Percentiles rank a stretch among this genome's conserved stretches.
Evolutionary conservation across 35 echinoderm and acorn worm species (phyloP).

Genomic region (Apostichopus californicus): DNA sequence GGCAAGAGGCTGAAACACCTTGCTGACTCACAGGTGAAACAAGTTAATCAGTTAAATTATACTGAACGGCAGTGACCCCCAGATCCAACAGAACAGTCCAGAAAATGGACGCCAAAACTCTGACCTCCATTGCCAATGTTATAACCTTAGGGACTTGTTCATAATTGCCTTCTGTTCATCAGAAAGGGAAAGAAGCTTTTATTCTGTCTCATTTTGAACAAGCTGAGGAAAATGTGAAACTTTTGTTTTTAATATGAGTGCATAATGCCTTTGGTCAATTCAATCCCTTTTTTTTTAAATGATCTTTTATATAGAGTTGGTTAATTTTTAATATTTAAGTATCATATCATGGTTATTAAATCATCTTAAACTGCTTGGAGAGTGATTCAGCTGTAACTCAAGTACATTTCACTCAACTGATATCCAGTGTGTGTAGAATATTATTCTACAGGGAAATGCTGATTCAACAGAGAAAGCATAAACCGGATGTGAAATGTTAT

Average conservation of each 20-base stretch:
- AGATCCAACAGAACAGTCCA: background rate
- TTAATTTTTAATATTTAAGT: too few species aligned
- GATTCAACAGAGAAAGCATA: slow-evolving; percentile 3
- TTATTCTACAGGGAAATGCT: background rate
- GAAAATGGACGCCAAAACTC: background rate
- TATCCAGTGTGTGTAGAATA: background rate
- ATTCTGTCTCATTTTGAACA: too few species aligned
- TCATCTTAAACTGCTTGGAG: background rate
- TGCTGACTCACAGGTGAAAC: slow-evolving; percentile 78
- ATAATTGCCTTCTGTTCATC: too few species aligned
- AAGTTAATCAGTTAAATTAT: background rate
- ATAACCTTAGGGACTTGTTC: background rate
- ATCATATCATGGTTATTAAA: background rate
- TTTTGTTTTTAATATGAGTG: too few species aligned
- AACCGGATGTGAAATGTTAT: background rate
- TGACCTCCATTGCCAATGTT: background rate
- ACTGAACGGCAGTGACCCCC: too few species aligned
- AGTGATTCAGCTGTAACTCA: background rate
- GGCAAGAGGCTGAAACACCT: slow-evolving; percentile 85
- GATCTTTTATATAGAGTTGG: too few species aligned
- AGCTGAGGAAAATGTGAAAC: too few species aligned
- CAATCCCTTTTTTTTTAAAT: too few species aligned
- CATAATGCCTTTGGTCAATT: too few species aligned
- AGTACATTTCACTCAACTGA: background rate
- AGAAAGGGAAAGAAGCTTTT: background rate